Evolutionary conservation across 2,797 vertebrate genomes (phyloP).

Genomic region (Gymnoscopelus microlampas): DNA sequence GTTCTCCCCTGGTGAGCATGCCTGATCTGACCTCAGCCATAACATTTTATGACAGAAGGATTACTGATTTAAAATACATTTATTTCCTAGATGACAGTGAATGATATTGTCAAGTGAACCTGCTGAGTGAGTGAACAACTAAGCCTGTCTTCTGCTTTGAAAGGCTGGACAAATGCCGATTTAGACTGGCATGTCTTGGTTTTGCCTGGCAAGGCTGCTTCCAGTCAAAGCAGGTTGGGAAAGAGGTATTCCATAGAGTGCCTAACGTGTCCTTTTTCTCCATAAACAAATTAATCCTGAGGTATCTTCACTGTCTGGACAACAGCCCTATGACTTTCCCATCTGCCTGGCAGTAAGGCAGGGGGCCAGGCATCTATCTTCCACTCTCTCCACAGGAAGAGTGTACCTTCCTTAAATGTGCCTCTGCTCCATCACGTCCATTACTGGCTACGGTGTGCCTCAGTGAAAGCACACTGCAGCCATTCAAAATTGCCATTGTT

Average conservation of each 20-base stretch:
- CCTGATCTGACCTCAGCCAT: background rate
- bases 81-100: conserved; percentile 19
- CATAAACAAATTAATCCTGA: conserved; percentile 65
- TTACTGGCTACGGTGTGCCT: conserved; percentile 1
- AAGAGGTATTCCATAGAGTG: conserved; percentile 46
- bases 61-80: conserved; percentile 16
- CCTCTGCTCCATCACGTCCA: conserved; percentile 32
- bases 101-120: conserved; percentile 21
- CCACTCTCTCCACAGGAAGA: conserved; percentile 44
- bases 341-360: conserved; percentile 61
- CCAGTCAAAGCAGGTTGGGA: conserved; percentile 30
- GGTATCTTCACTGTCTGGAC: conserved; percentile 55
- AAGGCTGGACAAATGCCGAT: conserved; percentile 27
- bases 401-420: conserved; percentile 39
- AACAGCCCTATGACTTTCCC: conserved; percentile 67
- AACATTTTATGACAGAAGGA: background rate
- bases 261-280: conserved; percentile 47
- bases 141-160: background rate
- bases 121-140: conserved; percentile 27
- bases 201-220: conserved; percentile 11
- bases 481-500: background rate
- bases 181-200: conserved; percentile 24
- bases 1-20: background rate
- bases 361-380: conserved; percentile 36
- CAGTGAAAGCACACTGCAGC: background rate